Base-by-base conservation (phyloP, 2,113 vertebrate species). In the Pteruthius melanotis region DNA sequence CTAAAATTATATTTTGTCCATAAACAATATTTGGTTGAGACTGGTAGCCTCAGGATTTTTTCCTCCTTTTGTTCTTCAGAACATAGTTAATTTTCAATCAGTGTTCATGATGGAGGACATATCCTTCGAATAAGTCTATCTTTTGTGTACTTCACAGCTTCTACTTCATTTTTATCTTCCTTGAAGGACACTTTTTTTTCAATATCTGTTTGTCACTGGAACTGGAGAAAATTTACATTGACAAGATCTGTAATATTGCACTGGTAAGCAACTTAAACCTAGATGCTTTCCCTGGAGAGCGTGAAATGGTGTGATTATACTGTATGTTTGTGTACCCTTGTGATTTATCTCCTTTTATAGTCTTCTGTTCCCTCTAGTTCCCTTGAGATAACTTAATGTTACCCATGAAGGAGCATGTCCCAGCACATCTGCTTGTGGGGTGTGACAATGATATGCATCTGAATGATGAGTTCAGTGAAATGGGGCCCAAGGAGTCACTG, bases 321-420 rank as follows among this genome's bases (percentile, higher is more conserved):
- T 72, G 65, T 84, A 40, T 87, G 82, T 94, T 96, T 97, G 76
- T 94, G 76, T 89, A 72, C 44, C 76, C 49, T 68, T 92, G 76
- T 87, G 85, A 92, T 92, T 92, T 90, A 87, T 89, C 47, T 90
- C 53, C 72, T 89, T 83, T 92, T 84, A 84, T 53, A 94, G 72
- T 83, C 44, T 83, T 59, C 64, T 78, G 85, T 89, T 90, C 64
- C n/a, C 44, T 83, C 42, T 77, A 74, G n/a, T 70, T 95, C 92
- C 69, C 83, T 82, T 64, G 83, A 92, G 85, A 92, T 81, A 88
- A 83, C 39, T 93, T 91, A 88, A 95, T 75, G 64, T 81, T 81
- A 64, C 40, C 69, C 56, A 63, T 8, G 17, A 75, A 90, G 53
- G 30, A 90, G n/a, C 47, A 78, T 22, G 57, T 87, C 68, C 65